Evolutionary conservation across 2,113 vertebrate species (phyloP).

Genomic region (Capricornis sumatraensis): DNA sequence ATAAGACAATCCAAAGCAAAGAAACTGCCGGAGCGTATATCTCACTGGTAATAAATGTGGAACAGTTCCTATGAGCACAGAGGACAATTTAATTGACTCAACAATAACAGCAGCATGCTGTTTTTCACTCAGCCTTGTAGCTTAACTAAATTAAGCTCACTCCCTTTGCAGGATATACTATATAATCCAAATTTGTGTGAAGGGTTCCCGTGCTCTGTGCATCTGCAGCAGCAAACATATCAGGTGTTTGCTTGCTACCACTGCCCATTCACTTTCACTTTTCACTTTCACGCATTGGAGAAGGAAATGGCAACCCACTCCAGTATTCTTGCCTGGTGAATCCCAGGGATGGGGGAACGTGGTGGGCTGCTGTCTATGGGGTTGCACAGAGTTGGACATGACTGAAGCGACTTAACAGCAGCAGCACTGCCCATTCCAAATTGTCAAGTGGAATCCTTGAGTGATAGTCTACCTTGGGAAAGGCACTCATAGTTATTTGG

Average conservation of each 20-base stretch:
- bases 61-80: slow-evolving; percentile 13
- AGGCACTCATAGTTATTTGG: background rate
- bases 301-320: no score
- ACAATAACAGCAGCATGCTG: background rate
- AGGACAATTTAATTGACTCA: slow-evolving; percentile 57
- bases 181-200: background rate
- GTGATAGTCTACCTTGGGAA: background rate
- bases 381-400: no score
- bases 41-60: slow-evolving; percentile 23
- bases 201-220: background rate
- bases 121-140: slow-evolving; percentile 39
- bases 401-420: no score
- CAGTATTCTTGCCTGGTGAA: no score
- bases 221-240: background rate
- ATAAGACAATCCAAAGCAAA: slow-evolving; percentile 56
- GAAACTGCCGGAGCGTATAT: slow-evolving; percentile 38
- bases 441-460: background rate
- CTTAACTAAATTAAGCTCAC: slow-evolving; percentile 32
- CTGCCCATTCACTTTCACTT: background rate
- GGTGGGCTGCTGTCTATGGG: no score
- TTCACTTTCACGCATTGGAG: no score
- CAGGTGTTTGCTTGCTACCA: background rate
- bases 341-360: no score
- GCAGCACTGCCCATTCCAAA: background rate
- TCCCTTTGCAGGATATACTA: slow-evolving; percentile 23